These are phyloP conservation scores for Solen grandis DNA, from an alignment of 1,140 invertebrate genomes.

Conservation along the genomic window DNA sequence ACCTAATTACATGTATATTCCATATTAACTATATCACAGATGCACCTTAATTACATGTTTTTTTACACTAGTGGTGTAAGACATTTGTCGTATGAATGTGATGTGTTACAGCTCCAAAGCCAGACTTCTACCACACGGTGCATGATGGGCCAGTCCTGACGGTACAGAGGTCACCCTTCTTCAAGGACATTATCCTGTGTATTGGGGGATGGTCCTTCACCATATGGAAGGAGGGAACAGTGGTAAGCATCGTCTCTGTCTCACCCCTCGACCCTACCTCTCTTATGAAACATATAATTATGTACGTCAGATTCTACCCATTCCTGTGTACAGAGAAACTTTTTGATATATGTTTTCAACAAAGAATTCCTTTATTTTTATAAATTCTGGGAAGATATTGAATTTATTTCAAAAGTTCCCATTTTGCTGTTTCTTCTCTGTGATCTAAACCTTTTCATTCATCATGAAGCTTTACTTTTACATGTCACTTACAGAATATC, in stretches of 20 bases:
- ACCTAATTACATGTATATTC: too few species aligned
- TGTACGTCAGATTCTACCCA: too few species aligned
- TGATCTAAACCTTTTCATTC: background rate
- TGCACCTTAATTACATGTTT: too few species aligned
- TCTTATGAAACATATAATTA: too few species aligned
- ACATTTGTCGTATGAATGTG: too few species aligned
- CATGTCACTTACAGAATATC: too few species aligned
- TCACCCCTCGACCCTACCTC: background rate
- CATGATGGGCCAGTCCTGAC: constrained; percentile 81
- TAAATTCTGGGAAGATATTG: background rate
- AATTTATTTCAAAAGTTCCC: background rate
- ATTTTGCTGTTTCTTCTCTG: background rate
- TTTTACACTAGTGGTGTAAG: too few species aligned
- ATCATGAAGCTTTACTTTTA: too few species aligned
- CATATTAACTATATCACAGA: too few species aligned
- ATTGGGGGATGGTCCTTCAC: constrained; percentile 81
- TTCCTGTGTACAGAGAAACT: too few species aligned
- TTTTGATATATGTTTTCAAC: background rate
- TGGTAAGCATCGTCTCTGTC: constrained; percentile 67
- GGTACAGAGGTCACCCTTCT: constrained; percentile 81
- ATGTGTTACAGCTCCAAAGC: constrained; percentile 81
- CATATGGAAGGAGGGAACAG: constrained; percentile 81
- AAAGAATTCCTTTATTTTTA: background rate
- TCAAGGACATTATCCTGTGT: constrained; percentile 80
- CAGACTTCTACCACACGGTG: constrained; percentile 76